Base-by-base conservation (phyloP, 92 coral and sea anemone genomes). In the Phenganax marumi region DNA sequence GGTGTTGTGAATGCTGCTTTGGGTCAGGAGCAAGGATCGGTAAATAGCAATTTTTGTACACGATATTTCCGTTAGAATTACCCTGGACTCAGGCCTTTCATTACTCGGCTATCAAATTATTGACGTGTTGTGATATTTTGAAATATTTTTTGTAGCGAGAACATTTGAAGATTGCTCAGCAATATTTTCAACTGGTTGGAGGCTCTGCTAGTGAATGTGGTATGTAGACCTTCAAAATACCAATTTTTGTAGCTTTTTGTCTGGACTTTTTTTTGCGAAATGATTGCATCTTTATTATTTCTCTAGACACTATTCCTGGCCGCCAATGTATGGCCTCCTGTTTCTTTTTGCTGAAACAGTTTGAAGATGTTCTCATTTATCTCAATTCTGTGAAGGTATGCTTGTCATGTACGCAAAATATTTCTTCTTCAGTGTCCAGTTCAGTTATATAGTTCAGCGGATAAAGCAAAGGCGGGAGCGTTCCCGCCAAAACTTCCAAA, bases 181-280 rank as follows among this genome's bases (percentile, higher is more conserved):
- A 96, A 88, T 96, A 96, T 71, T 96, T 96, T 70, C 99, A 96
- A 86, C 85, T 96, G 46, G 99, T 96, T 50, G 99, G 99, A 49
- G 99, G 99, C 13, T 96, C 99, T 65, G 99, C 99, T 0, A 96
- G 99, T 69, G 99, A 96, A 76, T 96, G 99, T 87, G 99, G 99
- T 96, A 84, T 77, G 99, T 79, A 23, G 17, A n/a, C 73, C 17
- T 16, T 9, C 22, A 74, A 43, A 2, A 19, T 2, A 14, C 7
- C 63, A 3, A 19, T 66, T 50, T 50, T 11, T 46, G 18, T 13
- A 43, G 46, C 8, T 3, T 52, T 14, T 25, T 0, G 16, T 0
- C 70, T 13, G 22, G 49, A 21, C 12, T 16, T 10, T 10, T 68
- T 1, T 46, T 22, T 14, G 4, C 22, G 2, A 68, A 19, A 7